Conservation (phyloP, 1,140 invertebrate genomes). For the Prorops nasuta region DNA sequence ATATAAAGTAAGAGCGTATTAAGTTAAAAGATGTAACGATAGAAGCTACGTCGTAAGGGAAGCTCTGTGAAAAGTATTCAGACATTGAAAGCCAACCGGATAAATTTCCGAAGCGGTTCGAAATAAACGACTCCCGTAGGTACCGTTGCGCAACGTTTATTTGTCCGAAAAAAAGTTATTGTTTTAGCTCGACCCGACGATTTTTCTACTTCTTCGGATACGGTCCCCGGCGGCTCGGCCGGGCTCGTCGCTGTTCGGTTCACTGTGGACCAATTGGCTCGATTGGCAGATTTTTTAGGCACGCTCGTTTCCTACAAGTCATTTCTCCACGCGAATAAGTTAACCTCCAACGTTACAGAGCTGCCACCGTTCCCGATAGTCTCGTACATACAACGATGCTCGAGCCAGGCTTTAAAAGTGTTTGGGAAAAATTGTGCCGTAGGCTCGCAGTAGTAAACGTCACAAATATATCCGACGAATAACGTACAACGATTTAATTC, state of each 20-base stretch:
- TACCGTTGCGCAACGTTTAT: slow-evolving; percentile 17
- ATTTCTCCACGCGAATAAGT: background rate
- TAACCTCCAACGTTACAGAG: too few species aligned
- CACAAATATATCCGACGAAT: too few species aligned
- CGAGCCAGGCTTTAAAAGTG: too few species aligned
- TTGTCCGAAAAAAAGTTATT: slow-evolving; percentile 22
- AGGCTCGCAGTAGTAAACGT: too few species aligned
- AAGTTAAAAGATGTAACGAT: too few species aligned
- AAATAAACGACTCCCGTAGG: slow-evolving; percentile 25
- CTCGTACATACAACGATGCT: too few species aligned
- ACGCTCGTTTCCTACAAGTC: background rate
- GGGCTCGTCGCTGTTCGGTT: slow-evolving; percentile 1
- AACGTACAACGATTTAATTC: too few species aligned
- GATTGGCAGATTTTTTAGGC: background rate
- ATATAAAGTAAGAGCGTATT: too few species aligned
- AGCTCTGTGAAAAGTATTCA: background rate
- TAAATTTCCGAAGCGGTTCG: slow-evolving; percentile 20
- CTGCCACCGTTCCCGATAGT: too few species aligned
- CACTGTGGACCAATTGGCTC: slow-evolving; percentile 2
- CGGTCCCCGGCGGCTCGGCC: slow-evolving; percentile 10
- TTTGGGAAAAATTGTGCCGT: too few species aligned
- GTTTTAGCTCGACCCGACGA: slow-evolving; percentile 16
- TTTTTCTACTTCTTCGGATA: slow-evolving; percentile 6
- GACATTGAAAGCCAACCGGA: slow-evolving; percentile 2
- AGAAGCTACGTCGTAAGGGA: too few species aligned